These are phyloP conservation scores for Orientallactaga sibirica DNA, from an alignment of 2,797 vertebrate genomes.

Conservation along the genomic window DNA sequence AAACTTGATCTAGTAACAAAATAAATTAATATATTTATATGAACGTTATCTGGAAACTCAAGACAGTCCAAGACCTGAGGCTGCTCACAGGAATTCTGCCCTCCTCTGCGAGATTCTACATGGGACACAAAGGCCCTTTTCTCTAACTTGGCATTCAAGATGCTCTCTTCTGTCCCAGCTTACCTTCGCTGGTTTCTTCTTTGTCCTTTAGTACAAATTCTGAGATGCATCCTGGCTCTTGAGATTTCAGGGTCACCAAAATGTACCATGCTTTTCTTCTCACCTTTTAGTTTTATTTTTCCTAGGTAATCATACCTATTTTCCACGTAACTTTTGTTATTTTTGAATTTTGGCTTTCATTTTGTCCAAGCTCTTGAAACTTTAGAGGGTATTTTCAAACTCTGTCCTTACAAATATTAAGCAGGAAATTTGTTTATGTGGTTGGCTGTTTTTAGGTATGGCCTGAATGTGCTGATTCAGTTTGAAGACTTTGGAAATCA, in stretches of 20 bases:
- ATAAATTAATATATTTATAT: no score
- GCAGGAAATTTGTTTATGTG: slow-evolving; percentile 30
- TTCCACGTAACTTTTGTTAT: background rate
- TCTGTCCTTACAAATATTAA: background rate
- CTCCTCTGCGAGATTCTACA: background rate
- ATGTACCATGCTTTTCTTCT: background rate
- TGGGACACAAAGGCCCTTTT: background rate
- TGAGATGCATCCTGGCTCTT: background rate
- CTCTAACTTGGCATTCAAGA: background rate
- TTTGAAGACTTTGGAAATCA: slow-evolving; percentile 99
- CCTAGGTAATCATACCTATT: background rate
- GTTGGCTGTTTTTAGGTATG: slow-evolving; percentile 87
- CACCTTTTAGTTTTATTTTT: slow-evolving; percentile 6
- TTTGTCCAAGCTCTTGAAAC: slow-evolving; percentile 59
- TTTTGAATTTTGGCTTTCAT: slow-evolving; percentile 13
- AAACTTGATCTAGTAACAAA: no score
- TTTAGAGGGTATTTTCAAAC: slow-evolving; percentile 21
- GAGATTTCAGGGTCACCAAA: slow-evolving; percentile 16
- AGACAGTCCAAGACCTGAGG: no score
- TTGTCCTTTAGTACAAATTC: background rate
- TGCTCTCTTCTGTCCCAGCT: background rate
- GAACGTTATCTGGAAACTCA: no score
- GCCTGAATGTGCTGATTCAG: slow-evolving; percentile 96
- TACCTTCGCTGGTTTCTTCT: background rate
- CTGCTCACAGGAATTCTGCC: background rate